Evolutionary conservation across 2,797 vertebrate genomes (phyloP), one percentile per base, ranked within the genome.

Genomic region (Acestrorhynchus altus): DNA sequence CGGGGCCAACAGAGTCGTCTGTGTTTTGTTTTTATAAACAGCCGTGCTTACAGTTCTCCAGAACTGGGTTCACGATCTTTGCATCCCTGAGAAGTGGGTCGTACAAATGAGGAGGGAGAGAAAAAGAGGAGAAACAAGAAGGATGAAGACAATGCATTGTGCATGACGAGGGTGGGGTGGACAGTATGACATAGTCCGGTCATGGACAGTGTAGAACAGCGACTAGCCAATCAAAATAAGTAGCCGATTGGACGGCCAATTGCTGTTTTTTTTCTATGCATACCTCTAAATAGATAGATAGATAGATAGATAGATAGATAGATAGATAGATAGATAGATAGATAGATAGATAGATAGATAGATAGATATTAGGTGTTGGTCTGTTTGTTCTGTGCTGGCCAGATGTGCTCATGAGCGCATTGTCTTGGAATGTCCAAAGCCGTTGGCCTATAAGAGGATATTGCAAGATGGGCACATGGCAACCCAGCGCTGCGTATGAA

Each of bases 401-500:
- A 56, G 20, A n/a, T 8, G 8, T 8, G 8, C 8, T 8, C 22
- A 26, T 26, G 10, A 13, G 54, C 54, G 57, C 47, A 24, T 59
- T 76, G 67, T 67, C 72, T 65, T 69, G 18, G 44, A 40, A 72
- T 69, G 47, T 52, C 52, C 44, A 59, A 60, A 63, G 69, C 64
- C 65, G 79, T 77, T 76, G 20, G 47, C 56, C 80, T 77, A 74
- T 74, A 77, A 77, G 52, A 18, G 64, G 65, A 77, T 74, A 68
- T 79, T 71, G 63, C 77, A 72, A 72, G 71, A 81, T 80, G 66
- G 60, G 61, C 79, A 81, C 59, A 74, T 79, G 56, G 72, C 46
- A 70, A 4, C 24, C 26, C 49, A n/a, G 54, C 73, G 49, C 51
- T 52, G 72, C 68, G 83, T 72, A 87, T 86, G 76, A 88, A 76